These are phyloP conservation scores for Geophilus truncorum DNA, from an alignment of 2,888 invertebrate genomes.

Conservation along the genomic window DNA sequence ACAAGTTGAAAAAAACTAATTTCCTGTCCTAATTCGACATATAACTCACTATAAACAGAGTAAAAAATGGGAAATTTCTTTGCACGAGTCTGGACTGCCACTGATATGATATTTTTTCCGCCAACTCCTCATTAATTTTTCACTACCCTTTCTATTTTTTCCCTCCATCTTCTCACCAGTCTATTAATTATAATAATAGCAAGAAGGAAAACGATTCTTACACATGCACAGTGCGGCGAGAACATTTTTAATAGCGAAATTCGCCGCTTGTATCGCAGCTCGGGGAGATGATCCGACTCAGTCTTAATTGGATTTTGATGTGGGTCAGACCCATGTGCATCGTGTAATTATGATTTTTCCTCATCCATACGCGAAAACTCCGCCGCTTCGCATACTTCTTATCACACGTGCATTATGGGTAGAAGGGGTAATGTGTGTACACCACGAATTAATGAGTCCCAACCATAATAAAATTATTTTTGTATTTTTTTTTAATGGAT, in stretches of 20 bases:
- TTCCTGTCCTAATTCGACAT: background rate
- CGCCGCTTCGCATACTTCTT: background rate
- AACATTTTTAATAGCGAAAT: slow-evolving; percentile 20
- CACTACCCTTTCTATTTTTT: slow-evolving; percentile 17
- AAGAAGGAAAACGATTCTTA: slow-evolving; percentile 14
- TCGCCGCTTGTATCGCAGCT: background rate
- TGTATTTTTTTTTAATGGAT: background rate
- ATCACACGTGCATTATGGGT: background rate
- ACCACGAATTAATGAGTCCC: background rate
- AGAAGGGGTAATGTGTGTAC: background rate
- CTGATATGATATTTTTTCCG: slow-evolving; percentile 23
- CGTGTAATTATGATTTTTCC: slow-evolving; percentile 9
- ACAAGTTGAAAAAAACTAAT: background rate
- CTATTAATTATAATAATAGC: slow-evolving; percentile 8
- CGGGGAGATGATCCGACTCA: slow-evolving; percentile 7
- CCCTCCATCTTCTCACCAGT: slow-evolving; percentile 11
- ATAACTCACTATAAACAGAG: background rate
- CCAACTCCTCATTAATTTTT: slow-evolving; percentile 7
- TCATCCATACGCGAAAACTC: background rate
- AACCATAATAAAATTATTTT: too few relatives aligned
- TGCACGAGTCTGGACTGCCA: slow-evolving; percentile 6
- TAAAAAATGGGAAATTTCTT: background rate
- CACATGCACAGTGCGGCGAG: background rate
- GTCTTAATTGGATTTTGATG: slow-evolving; percentile 27
- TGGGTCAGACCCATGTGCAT: slow-evolving; percentile 21